Evolutionary conservation across 1,140 invertebrate species (phyloP).

Genomic region (Chironomus striatipennis): DNA sequence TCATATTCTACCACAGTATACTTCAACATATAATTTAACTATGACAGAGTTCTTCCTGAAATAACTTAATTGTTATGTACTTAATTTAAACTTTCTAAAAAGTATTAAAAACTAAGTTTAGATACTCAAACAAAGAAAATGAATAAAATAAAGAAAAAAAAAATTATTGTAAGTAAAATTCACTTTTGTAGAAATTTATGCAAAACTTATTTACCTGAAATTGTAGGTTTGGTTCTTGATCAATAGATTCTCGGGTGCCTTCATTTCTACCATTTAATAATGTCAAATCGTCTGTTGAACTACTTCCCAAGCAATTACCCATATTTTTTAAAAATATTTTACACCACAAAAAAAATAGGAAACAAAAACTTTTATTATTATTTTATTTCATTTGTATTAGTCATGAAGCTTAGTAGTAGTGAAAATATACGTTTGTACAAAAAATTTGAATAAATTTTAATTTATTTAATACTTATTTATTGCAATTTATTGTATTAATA

Average conservation of each 20-base stretch:
- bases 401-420: too few relatives aligned
- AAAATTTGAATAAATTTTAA: too few relatives aligned
- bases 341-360: background rate
- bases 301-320: background rate
- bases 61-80: too few relatives aligned
- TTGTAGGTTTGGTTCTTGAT: background rate
- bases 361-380: background rate
- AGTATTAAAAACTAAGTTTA: too few relatives aligned
- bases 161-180: background rate
- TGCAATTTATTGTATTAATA: too few relatives aligned
- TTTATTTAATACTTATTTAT: too few relatives aligned
- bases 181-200: background rate
- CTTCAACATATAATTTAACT: too few relatives aligned
- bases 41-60: too few relatives aligned
- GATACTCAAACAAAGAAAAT: background rate
- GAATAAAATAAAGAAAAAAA: background rate
- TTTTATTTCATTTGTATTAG: too few relatives aligned
- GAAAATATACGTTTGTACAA: too few relatives aligned
- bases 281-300: background rate
- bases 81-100: too few relatives aligned
- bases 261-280: background rate
- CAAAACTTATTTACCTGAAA: conserved; percentile 1
- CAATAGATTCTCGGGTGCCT: background rate
- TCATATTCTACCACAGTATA: too few relatives aligned
- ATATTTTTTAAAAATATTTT: background rate